Conservation (phyloP, 2,888 invertebrate genomes). For the Stenodera caucasica region DNA sequence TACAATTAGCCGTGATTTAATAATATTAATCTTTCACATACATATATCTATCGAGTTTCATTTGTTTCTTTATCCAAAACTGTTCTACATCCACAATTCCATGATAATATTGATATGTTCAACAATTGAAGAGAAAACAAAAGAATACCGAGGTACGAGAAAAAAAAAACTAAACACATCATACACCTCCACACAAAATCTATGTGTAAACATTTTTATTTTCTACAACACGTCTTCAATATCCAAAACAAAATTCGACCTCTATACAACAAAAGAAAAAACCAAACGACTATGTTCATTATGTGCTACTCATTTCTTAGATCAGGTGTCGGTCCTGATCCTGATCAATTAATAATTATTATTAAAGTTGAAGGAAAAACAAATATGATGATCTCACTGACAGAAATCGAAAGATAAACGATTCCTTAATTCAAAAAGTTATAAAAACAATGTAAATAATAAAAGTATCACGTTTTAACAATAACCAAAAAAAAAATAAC, state of each 20-base stretch:
- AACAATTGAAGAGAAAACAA: constrained; percentile 30
- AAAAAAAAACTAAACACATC: constrained; percentile 9
- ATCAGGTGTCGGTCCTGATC: no score
- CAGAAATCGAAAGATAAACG: constrained; percentile 46
- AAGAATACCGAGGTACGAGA: background rate
- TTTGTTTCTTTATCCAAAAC: constrained; percentile 24
- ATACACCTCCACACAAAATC: constrained; percentile 38
- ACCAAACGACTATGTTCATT: constrained; percentile 22
- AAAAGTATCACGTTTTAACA: constrained; percentile 55
- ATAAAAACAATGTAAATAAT: constrained; percentile 51
- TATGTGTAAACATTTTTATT: constrained; percentile 23
- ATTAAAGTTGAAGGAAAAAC: constrained; percentile 11
- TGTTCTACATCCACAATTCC: constrained; percentile 31
- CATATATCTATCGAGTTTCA: constrained; percentile 28
- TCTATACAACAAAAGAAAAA: no score
- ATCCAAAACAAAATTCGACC: constrained; percentile 17
- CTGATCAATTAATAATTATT: background rate
- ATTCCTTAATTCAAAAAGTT: constrained; percentile 44
- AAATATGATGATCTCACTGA: constrained; percentile 47
- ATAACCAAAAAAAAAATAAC: constrained; percentile 49
- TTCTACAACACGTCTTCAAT: background rate
- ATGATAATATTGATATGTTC: constrained; percentile 47
- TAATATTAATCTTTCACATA: constrained; percentile 19
- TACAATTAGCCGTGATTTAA: constrained; percentile 37
- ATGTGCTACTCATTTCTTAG: no score